phyloP scores from a whole-genome alignment of 92 coral and sea anemone genomes.

The Anthopleura xanthogrammica region DNA sequence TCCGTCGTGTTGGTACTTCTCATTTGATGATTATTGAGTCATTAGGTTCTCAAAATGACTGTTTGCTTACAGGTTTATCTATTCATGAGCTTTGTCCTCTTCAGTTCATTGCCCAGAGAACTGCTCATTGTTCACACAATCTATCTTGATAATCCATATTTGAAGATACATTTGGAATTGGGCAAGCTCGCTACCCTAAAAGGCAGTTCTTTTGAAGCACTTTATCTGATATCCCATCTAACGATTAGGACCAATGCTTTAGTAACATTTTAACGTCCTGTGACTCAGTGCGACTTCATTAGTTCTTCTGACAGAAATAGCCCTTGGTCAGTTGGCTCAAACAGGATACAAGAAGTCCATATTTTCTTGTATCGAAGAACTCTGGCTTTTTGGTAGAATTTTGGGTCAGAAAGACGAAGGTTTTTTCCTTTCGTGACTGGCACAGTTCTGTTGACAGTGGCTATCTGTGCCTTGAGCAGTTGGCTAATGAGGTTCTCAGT shows the following conservation, averaged over 20 bases:
- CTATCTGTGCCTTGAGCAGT: neutral
- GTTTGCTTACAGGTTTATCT: neutral
- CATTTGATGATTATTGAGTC: neutral
- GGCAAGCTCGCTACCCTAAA: neutral
- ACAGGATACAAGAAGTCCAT: neutral
- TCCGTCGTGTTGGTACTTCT: neutral
- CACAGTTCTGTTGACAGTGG: constrained; percentile 11
- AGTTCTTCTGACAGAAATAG: neutral
- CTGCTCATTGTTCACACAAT: neutral
- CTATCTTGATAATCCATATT: neutral
- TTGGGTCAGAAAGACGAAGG: neutral
- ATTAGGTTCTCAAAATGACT: neutral
- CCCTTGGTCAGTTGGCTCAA: neutral
- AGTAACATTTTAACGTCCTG: neutral
- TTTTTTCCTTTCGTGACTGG: neutral
- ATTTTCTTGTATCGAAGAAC: neutral
- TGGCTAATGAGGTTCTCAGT: constrained; percentile 10
- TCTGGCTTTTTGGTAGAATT: neutral
- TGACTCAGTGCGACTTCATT: neutral
- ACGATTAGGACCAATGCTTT: neutral
- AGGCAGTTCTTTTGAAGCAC: neutral
- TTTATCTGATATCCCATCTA: neutral
- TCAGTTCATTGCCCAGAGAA: neutral
- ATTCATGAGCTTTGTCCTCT: neutral
- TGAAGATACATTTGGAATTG: neutral